Base-by-base conservation (phyloP, 2,113 vertebrate genomes). In the Perca fluviatilis region DNA sequence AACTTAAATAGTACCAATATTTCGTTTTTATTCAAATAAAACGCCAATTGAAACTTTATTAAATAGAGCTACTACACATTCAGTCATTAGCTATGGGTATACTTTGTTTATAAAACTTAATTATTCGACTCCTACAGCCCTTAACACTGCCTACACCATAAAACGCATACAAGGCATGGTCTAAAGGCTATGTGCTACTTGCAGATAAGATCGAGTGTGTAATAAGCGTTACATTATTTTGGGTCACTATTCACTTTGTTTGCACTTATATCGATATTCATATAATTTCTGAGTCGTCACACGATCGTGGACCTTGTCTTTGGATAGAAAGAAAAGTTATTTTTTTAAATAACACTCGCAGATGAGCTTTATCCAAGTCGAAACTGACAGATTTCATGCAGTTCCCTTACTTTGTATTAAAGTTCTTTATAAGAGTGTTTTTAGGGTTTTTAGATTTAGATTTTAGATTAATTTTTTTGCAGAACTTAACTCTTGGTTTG, bases 1-100 rank as follows among this genome's bases (percentile, higher is more conserved):
- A 74, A 54, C 33, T 58, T 65, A 18, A 11, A 10, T 10, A 40
- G 40, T 40, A 58, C 8, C 5, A 15, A 11, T n/a, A 21, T 62
- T 15, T 13, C 6, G 19, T 3, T 46, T 16, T 64, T 74, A 40
- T 40, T 11, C 61, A 70, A 51, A 74, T 3, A 3, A 21, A 53
- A 8, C 18, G 16, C 1, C 19, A 16, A 5, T 33, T 56, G 50
- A 50, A 68, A 79, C 13, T 53, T 56, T 4, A 25, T 62, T 21
- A 7, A 2, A 3, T 19, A 6, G 6, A n/a, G 18, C 8, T 25
- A 2, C 0, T 16, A n/a, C 6, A 2, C 27, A 25, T 8, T 3
- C 30, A 23, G 3, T 1, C 3, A 27, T 14, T 2, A 6, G 12
- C 6, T 18, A 9, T n/a, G 12, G n/a, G 14, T 50, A 33, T 33